Evolutionary conservation across 2,113 vertebrate species (phyloP).

Genomic region (Gallinago media): DNA sequence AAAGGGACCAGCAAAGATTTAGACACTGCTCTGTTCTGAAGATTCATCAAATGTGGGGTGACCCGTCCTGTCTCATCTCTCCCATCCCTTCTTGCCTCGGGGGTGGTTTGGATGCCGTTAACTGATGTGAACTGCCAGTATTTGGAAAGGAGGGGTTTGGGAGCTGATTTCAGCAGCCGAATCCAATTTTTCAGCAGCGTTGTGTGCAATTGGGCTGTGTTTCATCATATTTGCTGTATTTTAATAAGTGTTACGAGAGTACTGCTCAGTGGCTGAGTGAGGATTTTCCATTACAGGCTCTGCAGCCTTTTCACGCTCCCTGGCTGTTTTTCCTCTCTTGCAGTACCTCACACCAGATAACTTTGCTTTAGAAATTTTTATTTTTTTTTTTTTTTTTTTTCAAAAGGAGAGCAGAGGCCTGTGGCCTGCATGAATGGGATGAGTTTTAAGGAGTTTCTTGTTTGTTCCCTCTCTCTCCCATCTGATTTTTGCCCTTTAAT

Average conservation of each 20-base stretch:
- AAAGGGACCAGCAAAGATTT: neutral
- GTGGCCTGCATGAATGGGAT: neutral
- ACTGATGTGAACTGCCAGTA: neutral
- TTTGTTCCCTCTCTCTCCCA: neutral
- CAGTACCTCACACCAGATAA: neutral
- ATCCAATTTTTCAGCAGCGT: constrained; percentile 20
- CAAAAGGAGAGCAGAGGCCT: neutral
- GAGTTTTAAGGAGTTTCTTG: neutral
- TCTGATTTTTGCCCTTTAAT: neutral
- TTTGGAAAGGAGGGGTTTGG: neutral
- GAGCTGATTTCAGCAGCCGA: neutral
- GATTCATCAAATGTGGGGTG: neutral
- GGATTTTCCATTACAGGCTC: constrained; percentile 44
- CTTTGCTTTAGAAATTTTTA: neutral
- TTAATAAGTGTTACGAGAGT: neutral
- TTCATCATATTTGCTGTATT: constrained; percentile 39
- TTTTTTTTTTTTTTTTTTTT: neutral
- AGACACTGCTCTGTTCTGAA: neutral
- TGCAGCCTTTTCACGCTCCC: neutral
- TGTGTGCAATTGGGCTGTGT: neutral
- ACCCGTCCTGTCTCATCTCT: neutral
- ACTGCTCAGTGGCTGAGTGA: neutral
- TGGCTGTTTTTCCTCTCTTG: neutral
- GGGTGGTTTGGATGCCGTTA: neutral
- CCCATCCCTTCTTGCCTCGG: neutral